phyloP scores from a whole-genome alignment of 2,113 vertebrate species.

The Ceyx cyanopectus region DNA sequence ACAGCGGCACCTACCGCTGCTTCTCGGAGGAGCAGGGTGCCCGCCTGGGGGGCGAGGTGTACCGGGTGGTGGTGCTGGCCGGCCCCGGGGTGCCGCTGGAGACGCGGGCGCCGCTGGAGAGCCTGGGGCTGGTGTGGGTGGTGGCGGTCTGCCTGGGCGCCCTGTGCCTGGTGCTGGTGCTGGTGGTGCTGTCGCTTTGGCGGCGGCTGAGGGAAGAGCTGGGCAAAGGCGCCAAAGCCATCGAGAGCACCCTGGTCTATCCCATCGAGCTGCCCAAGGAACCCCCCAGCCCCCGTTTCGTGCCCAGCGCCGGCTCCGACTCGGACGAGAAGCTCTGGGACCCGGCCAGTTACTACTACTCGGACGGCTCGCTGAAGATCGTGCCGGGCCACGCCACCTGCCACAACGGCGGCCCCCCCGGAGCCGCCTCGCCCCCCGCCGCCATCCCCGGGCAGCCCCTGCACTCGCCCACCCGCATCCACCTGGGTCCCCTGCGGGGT shows the following conservation, averaged over 20 bases:
- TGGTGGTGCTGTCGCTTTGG: conserved; percentile 87
- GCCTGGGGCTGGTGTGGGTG: conserved; percentile 91
- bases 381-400: conserved; percentile 92
- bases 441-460: conserved; percentile 94
- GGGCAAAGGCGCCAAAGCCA: conserved; percentile 87
- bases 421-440: conserved; percentile 65
- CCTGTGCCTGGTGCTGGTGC: conserved; percentile 85
- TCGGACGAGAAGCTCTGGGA: conserved; percentile 94
- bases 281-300: conserved; percentile 84
- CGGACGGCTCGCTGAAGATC: conserved; percentile 95
- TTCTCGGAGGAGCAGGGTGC: conserved; percentile 89
- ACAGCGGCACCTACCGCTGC: conserved; percentile 87
- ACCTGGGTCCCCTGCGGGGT: conserved; percentile 91
- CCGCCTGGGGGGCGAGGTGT: conserved; percentile 84
- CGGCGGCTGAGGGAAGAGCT: conserved; percentile 87
- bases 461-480: conserved; percentile 87
- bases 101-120: conserved; percentile 86
- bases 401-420: conserved; percentile 80
- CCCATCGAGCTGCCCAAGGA: conserved; percentile 94
- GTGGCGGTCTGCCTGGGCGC: conserved; percentile 90
- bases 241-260: conserved; percentile 93
- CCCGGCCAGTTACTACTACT: conserved; percentile 93
- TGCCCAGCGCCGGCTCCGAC: conserved; percentile 83
- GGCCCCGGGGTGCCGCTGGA: conserved; percentile 85
- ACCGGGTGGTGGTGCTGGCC: conserved; percentile 85